phyloP scores from a whole-genome alignment of 2,888 invertebrate genomes.

The Drosophila multiciliata region DNA sequence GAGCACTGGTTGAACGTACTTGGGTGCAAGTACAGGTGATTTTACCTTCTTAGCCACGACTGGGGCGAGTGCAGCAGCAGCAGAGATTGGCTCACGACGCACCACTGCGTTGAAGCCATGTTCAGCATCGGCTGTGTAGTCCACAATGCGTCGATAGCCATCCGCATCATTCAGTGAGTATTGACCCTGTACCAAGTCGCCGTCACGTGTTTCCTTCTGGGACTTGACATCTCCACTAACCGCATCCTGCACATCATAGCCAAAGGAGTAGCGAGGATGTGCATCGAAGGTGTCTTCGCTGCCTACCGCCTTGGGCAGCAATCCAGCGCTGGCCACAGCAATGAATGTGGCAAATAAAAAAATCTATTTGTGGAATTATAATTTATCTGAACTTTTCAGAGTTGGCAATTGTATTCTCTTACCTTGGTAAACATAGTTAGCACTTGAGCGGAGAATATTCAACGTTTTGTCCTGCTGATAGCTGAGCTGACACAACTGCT shows the following conservation, averaged over 20 bases:
- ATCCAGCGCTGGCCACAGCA: conserved; percentile 71
- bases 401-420: conserved; percentile 1
- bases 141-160: conserved; percentile 86
- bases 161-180: conserved; percentile 86
- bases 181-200: conserved; percentile 86
- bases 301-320: conserved; percentile 54
- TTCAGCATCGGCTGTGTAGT: conserved; percentile 86
- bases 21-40: conserved; percentile 10
- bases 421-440: conserved; percentile 77
- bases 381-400: not conserved
- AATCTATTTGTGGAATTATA: conserved; percentile 25
- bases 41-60: conserved; percentile 31
- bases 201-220: conserved; percentile 86
- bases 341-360: conserved; percentile 58
- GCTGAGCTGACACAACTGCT: conserved; percentile 49
- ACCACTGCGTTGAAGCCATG: conserved; percentile 87
- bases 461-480: conserved; percentile 37
- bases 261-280: conserved; percentile 85
- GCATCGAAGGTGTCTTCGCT: conserved; percentile 77
- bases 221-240: conserved; percentile 86
- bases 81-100: conserved; percentile 85
- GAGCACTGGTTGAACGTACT: conserved; percentile 51
- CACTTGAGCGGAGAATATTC: conserved; percentile 8
- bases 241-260: conserved; percentile 85
- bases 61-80: conserved; percentile 44